Evolutionary conservation across 30 jellyfish, hydroid and myxozoan genomes (phyloP).

Genomic region (Aurelia aurita): DNA sequence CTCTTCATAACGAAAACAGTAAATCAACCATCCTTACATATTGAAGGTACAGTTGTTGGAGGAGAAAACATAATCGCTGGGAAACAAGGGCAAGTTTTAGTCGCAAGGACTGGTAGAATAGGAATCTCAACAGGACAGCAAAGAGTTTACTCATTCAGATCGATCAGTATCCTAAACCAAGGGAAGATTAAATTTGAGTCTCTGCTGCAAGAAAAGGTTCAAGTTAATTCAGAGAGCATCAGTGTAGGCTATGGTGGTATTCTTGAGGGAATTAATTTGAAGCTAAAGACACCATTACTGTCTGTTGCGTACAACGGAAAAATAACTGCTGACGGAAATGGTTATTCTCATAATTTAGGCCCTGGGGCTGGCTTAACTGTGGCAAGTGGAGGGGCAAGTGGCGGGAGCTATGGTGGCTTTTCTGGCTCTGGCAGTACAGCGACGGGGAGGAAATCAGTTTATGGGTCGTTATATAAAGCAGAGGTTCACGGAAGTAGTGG

Average conservation of each 20-base stretch:
- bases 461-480: conserved; percentile 63
- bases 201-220: conserved; percentile 26
- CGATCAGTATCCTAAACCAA: conserved; percentile 42
- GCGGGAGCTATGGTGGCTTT: conserved; percentile 74
- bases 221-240: conserved; percentile 53
- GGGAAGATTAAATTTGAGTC: conserved; percentile 53
- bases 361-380: conserved; percentile 58
- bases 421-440: conserved; percentile 54
- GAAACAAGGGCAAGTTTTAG: conserved; percentile 55
- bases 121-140: conserved; percentile 59
- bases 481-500: conserved; percentile 63
- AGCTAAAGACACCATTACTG: conserved; percentile 31
- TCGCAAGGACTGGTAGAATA: conserved; percentile 61
- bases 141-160: conserved; percentile 47
- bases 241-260: conserved; percentile 59
- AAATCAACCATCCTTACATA: conserved; percentile 57
- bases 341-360: conserved; percentile 14
- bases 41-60: conserved; percentile 61
- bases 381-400: conserved; percentile 38
- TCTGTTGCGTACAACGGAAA: conserved; percentile 48
- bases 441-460: conserved; percentile 27
- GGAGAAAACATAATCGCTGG: conserved; percentile 68
- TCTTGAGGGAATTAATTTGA: conserved; percentile 32
- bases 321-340: conserved; percentile 45
- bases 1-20: conserved; percentile 57